Percentiles rank a stretch among this genome's conserved stretches.
Conservation (phyloP, 2,797 vertebrate genomes). For the Myotis pilosus region DNA sequence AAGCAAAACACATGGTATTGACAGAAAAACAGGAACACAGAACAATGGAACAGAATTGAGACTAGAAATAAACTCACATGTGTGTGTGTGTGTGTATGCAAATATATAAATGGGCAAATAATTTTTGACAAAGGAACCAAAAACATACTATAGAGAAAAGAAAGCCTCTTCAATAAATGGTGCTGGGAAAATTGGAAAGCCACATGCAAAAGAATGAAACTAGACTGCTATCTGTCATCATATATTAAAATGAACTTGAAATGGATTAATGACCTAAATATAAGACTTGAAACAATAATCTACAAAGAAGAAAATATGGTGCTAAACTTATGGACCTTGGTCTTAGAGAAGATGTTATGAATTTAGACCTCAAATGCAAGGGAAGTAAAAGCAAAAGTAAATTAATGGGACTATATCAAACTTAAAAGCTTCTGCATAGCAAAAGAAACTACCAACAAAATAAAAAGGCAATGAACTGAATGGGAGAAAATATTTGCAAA, state of each 20-base stretch:
- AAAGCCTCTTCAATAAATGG: neutral
- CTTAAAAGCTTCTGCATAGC: neutral
- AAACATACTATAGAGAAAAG: neutral
- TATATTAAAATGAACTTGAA: neutral
- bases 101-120: neutral
- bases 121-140: neutral
- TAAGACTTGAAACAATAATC: neutral
- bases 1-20: neutral
- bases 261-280: neutral
- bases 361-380: neutral
- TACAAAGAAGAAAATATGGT: neutral
- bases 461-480: neutral
- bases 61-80: neutral
- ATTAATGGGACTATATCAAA: neutral
- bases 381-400: neutral
- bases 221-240: neutral
- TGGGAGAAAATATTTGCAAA: neutral
- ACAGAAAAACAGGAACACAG: neutral
- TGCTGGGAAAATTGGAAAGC: neutral
- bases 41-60: neutral
- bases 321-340: neutral
- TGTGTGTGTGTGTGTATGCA: neutral
- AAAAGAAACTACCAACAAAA: neutral
- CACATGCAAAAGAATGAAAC: neutral
- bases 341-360: neutral